These are phyloP conservation scores for Siphonodentalium dalli DNA, from an alignment of 2,888 invertebrate species.

Conservation along the genomic window DNA sequence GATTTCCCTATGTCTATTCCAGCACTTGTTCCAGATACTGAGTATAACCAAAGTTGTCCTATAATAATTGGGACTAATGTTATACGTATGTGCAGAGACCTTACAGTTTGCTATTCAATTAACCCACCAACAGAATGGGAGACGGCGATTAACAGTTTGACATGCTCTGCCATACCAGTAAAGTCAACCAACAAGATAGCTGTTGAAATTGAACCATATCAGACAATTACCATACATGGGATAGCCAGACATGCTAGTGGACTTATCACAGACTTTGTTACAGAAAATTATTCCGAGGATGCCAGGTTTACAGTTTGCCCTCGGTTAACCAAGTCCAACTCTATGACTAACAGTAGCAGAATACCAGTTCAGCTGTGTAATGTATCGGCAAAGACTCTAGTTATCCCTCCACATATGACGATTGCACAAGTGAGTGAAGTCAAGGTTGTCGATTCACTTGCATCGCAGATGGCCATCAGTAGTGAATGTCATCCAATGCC, in stretches of 20 bases:
- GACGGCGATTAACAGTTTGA: neutral
- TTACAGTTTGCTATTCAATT: neutral
- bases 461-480: neutral
- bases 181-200: constrained; percentile 1
- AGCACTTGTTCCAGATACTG: neutral
- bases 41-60: constrained; percentile 1
- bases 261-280: neutral
- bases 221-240: constrained; percentile 4
- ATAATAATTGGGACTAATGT: constrained; percentile 15
- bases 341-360: neutral
- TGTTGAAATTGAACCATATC: constrained; percentile 2
- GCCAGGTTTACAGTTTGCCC: constrained; percentile 3
- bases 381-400: constrained; percentile 11
- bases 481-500: too few relatives aligned
- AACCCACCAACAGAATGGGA: constrained; percentile 2
- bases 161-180: too few relatives aligned
- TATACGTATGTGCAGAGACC: constrained; percentile 1
- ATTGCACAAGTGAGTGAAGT: constrained; percentile 6
- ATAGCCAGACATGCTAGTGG: constrained; percentile 2
- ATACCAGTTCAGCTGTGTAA: constrained; percentile 18
- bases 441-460: constrained; percentile 11
- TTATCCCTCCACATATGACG: constrained; percentile 8
- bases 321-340: neutral
- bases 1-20: constrained; percentile 1
- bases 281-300: constrained; percentile 1